Conservation (phyloP, 2,888 invertebrate genomes). For the Salticus scenicus region DNA sequence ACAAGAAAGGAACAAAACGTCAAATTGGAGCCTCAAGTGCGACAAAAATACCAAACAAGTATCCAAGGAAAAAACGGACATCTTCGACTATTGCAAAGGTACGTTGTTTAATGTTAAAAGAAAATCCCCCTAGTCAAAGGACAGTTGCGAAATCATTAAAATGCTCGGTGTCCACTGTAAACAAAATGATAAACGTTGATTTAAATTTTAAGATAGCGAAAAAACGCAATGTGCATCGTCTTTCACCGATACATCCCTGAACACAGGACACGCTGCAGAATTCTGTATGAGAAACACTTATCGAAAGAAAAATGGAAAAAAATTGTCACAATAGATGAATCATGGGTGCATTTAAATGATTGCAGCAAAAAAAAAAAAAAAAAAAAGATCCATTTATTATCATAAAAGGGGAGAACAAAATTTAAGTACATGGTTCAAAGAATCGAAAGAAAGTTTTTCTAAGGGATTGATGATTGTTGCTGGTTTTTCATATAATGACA, state of each 20-base stretch:
- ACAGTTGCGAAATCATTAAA: neutral
- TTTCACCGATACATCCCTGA: too few relatives aligned
- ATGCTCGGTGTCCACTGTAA: neutral
- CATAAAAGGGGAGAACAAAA: neutral
- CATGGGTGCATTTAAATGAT: neutral
- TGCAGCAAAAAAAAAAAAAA: neutral
- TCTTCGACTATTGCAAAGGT: neutral
- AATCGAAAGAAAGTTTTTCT: too few relatives aligned
- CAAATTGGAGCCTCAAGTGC: too few relatives aligned
- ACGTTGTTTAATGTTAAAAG: neutral
- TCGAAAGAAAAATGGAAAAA: too few relatives aligned
- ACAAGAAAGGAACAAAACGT: neutral
- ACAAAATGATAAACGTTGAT: neutral
- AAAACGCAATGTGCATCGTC: too few relatives aligned
- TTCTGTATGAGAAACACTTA: too few relatives aligned
- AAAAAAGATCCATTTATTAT: too few relatives aligned
- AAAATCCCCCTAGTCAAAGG: neutral
- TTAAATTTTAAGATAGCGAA: too few relatives aligned
- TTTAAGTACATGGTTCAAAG: too few relatives aligned
- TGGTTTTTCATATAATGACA: too few relatives aligned
- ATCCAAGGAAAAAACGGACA: neutral
- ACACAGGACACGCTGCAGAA: too few relatives aligned
- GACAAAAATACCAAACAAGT: neutral
- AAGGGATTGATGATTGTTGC: too few relatives aligned
- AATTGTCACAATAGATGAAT: neutral